Conservation (phyloP, 2,888 invertebrate species). For the Leptopilina drosophilae region DNA sequence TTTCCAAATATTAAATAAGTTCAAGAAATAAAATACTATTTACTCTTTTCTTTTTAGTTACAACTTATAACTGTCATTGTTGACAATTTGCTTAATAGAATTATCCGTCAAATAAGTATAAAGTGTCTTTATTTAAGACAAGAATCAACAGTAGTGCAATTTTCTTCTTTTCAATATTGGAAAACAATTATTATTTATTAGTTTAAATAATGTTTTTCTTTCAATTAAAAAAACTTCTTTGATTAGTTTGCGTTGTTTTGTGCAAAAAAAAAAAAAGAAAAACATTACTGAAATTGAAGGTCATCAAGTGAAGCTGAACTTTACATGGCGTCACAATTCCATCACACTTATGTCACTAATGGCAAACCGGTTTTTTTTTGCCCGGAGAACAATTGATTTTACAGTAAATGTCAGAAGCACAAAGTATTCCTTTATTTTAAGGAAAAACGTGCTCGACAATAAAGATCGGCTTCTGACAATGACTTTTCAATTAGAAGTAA, state of each 20-base stretch:
- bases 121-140: too few relatives aligned
- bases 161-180: too few relatives aligned
- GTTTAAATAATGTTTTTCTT: neutral
- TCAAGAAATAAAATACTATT: too few relatives aligned
- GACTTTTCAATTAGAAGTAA: slow-evolving; percentile 5
- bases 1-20: too few relatives aligned
- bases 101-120: too few relatives aligned
- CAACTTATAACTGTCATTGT: too few relatives aligned
- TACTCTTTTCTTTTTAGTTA: too few relatives aligned
- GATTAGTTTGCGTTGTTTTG: neutral
- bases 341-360: slow-evolving; percentile 38
- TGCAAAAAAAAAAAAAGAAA: neutral
- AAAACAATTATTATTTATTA: too few relatives aligned
- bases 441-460: neutral
- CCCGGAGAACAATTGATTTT: slow-evolving; percentile 3
- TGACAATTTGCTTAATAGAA: too few relatives aligned
- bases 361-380: slow-evolving; percentile 31
- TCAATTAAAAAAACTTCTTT: neutral
- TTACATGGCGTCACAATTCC: slow-evolving; percentile 59
- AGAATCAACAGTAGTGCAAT: too few relatives aligned
- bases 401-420: neutral
- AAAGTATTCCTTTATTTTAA: slow-evolving; percentile 10
- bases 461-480: neutral
- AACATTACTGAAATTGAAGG: slow-evolving; percentile 52
- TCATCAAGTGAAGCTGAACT: slow-evolving; percentile 59